Conservation (phyloP, 2,113 vertebrate genomes). For the Alces alces region DNA sequence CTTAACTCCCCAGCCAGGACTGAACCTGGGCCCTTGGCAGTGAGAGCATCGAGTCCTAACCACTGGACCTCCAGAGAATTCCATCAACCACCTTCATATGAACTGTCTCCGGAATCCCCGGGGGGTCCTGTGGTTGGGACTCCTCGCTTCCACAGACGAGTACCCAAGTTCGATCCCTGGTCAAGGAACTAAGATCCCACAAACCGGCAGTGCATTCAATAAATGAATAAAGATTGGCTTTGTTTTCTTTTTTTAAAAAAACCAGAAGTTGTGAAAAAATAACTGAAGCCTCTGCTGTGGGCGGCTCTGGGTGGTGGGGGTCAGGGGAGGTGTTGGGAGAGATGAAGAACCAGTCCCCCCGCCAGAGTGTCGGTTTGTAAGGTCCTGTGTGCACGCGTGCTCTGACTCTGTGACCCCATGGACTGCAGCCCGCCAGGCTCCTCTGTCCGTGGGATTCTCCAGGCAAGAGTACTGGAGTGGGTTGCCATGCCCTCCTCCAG, state of each 20-base stretch:
- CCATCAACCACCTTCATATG: too few relatives aligned
- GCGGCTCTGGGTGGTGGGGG: not conserved
- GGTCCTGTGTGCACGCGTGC: too few relatives aligned
- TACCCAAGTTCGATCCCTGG: not conserved
- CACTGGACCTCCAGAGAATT: not conserved
- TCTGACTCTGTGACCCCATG: not conserved
- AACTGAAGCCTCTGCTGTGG: not conserved
- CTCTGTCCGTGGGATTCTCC: not conserved
- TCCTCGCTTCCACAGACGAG: not conserved
- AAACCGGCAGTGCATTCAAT: not conserved
- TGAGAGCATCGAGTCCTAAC: not conserved
- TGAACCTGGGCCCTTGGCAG: not conserved
- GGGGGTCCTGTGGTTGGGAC: not conserved
- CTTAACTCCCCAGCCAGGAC: not conserved
- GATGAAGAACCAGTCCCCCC: not conserved
- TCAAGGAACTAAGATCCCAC: not conserved
- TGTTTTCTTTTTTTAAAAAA: not conserved
- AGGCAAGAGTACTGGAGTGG: not conserved
- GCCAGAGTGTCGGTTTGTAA: accelerated
- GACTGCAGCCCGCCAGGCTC: not conserved
- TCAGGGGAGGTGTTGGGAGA: not conserved
- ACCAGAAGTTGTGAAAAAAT: not conserved
- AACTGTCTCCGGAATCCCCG: not conserved
- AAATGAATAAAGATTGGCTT: not conserved
- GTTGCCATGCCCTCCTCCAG: not conserved